Base-by-base conservation (phyloP, 2,888 invertebrate genomes). In the Petrolisthes cinctipes region DNA sequence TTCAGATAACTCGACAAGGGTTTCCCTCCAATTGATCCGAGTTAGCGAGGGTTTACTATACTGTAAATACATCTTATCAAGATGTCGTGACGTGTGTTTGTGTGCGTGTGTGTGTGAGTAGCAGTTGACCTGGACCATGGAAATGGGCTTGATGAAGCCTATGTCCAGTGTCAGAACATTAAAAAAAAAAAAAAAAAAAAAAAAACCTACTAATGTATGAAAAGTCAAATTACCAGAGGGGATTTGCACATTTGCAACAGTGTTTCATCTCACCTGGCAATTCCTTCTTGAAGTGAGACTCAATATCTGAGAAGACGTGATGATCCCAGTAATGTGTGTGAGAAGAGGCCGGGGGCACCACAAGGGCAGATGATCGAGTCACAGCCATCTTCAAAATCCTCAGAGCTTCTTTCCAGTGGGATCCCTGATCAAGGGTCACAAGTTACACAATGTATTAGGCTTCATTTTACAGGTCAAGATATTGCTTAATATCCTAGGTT, bases 361-460 rank as follows among this genome's bases (percentile, higher is more conserved):
- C 97, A 86, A 99, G 94, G 20, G 97, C 97, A 5, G 99, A 99
- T 23, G 98, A 98, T 89, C 98, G 94, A 9, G 98, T 98, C 75
- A 99, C 99, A 61, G 99, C 97, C 88, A 98, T 94, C 93, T 99
- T 99, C 83, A 99, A 93, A 90, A 99, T 99, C 94, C 98, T 97
- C 92, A 99, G 94, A 0, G 99, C 97, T 93, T 99, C 99, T 92
- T 97, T 97, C 96, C 98, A 99, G 93, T 98, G 96, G 14, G 95
- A 94, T 4, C 98, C 96, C 94, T 96, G 94, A 4, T 23, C 23
- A 51, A 4, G 66, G 66, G 61, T 37, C 37, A 11, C n/a, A 73
- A 73, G 23, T 17, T 73, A 73, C n/a, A 73, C 23, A 20, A 11
- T 73, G 20, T 2, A 37, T 37, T 37, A 0, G 37, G 2, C 37